Percentiles rank a stretch among this genome's conserved stretches.
These are phyloP conservation scores for rabbit (Oryctolagus cuniculus) DNA, from an alignment of 2,113 vertebrate genomes.

Conservation along the genomic window DNA sequence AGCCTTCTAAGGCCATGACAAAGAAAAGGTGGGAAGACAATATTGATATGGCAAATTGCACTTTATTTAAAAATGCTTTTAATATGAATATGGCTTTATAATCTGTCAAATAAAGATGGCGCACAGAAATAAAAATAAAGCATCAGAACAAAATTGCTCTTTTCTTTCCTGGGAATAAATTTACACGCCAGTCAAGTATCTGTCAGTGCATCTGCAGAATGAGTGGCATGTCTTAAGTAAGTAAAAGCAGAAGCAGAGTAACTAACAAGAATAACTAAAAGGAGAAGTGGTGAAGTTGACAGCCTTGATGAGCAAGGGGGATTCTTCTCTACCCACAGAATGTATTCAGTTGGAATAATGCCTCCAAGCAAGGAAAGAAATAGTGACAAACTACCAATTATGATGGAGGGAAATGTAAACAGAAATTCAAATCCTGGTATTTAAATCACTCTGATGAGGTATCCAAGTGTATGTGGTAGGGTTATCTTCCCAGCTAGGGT, in stretches of 20 bases:
- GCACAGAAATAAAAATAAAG: slow-evolving; percentile 89
- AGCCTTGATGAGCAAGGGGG: slow-evolving; percentile 84
- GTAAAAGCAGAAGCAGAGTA: slow-evolving; percentile 85
- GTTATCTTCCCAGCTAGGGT: neutral
- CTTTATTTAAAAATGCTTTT: slow-evolving; percentile 88
- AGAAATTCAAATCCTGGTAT: slow-evolving; percentile 79
- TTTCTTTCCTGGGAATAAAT: slow-evolving; percentile 89
- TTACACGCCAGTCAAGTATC: slow-evolving; percentile 88
- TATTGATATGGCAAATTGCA: slow-evolving; percentile 87
- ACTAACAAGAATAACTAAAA: slow-evolving; percentile 86
- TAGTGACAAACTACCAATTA: slow-evolving; percentile 87
- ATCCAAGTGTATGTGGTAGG: neutral
- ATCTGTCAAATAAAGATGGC: slow-evolving; percentile 87
- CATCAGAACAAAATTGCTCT: slow-evolving; percentile 88
- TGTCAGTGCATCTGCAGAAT: slow-evolving; percentile 86
- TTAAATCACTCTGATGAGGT: neutral
- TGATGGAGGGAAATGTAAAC: slow-evolving; percentile 82
- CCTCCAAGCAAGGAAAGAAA: slow-evolving; percentile 83
- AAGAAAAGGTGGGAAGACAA: slow-evolving; percentile 80
- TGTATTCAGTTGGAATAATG: slow-evolving; percentile 86
- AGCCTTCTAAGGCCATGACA: slow-evolving; percentile 74
- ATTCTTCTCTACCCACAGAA: slow-evolving; percentile 74
- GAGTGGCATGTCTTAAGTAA: slow-evolving; percentile 87
- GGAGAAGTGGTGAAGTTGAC: slow-evolving; percentile 81
- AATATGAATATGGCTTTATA: slow-evolving; percentile 86